Conservation (phyloP, 23 tunicate genomes). For the Styela plicata region DNA sequence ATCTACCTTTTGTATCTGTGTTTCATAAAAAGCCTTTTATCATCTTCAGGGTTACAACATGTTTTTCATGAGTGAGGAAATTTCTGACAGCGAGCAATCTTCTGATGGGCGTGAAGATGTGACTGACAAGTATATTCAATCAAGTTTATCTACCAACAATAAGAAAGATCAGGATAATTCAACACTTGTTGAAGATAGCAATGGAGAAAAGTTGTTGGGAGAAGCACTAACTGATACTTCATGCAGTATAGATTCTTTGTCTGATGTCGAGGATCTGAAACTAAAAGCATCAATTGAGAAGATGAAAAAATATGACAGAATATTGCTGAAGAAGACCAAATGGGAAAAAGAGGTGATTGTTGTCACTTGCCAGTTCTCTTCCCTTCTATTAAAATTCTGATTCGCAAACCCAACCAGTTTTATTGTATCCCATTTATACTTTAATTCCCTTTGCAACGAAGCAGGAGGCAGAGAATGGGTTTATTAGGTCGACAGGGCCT, state of each 20-base stretch:
- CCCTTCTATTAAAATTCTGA: too few species aligned
- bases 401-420: too few species aligned
- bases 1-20: background rate
- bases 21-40: too few species aligned
- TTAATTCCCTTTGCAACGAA: too few species aligned
- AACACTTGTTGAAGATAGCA: too few species aligned
- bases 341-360: conserved; percentile 57
- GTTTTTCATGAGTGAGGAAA: background rate
- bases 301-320: conserved; percentile 69
- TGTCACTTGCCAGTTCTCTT: too few species aligned
- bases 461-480: too few species aligned
- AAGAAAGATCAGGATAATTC: background rate
- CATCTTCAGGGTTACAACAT: background rate
- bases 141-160: background rate
- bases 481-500: too few species aligned
- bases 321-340: conserved; percentile 43
- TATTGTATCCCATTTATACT: too few species aligned
- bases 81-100: background rate
- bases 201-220: background rate
- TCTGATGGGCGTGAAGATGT: conserved; percentile 2
- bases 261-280: conserved; percentile 25
- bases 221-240: background rate
- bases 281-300: conserved; percentile 47
- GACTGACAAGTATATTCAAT: background rate
- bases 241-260: background rate